A percentile compares a stretch with the other conserved stretches of the same genome.
phyloP scores from a whole-genome alignment of 2,113 vertebrate genomes.

The Sula dactylatra region DNA sequence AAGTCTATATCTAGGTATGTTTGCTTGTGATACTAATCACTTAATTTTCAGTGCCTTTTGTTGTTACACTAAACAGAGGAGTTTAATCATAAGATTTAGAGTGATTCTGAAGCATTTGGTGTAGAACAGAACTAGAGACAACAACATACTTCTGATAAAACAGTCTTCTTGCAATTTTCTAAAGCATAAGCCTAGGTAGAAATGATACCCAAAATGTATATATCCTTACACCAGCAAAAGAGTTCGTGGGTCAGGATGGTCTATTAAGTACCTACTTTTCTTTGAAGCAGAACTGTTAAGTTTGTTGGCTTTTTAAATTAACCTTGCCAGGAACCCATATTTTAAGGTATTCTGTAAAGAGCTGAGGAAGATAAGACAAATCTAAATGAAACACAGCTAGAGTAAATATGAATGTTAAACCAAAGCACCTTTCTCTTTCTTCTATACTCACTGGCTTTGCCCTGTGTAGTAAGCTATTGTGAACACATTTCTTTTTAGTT shows the following conservation, averaged over 20 bases:
- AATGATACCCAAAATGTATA: background rate
- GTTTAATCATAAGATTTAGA: background rate
- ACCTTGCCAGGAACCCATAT: background rate
- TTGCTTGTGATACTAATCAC: background rate
- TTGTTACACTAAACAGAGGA: background rate
- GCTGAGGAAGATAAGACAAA: background rate
- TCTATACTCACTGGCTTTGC: background rate
- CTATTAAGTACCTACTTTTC: background rate
- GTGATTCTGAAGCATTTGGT: background rate
- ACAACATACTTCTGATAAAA: background rate
- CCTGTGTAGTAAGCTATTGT: background rate
- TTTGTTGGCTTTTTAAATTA: background rate
- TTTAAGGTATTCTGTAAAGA: background rate
- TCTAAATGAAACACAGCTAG: background rate
- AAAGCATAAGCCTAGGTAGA: background rate
- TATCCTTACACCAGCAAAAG: background rate
- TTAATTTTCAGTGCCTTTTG: background rate
- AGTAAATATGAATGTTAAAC: background rate
- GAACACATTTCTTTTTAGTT: background rate
- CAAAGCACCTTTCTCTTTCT: background rate
- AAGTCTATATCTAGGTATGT: background rate
- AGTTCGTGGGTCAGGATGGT: background rate
- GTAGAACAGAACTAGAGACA: background rate
- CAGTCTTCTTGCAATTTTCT: background rate
- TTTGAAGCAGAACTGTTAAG: background rate